Percentiles rank a stretch among this genome's conserved stretches.
Evolutionary conservation across 53 echinoderm and acorn worm species (phyloP).

Genomic region (Patiria pectinifera): DNA sequence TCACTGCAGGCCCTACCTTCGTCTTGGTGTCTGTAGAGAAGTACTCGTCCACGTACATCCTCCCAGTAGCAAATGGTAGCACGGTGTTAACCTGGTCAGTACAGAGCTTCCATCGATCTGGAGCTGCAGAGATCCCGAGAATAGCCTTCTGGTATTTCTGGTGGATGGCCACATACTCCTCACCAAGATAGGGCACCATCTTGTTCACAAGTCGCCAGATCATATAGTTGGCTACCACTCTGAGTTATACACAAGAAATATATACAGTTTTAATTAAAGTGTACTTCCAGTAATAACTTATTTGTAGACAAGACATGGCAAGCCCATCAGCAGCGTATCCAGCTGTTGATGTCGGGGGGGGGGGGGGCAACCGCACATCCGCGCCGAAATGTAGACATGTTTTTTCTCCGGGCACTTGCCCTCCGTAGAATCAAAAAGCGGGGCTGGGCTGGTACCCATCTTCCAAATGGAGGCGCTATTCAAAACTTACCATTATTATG

Average conservation of each 20-base stretch:
- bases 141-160: conserved; percentile 34
- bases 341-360: no score
- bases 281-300: no score
- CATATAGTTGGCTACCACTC: conserved; percentile 75
- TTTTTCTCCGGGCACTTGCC: no score
- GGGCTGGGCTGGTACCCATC: no score
- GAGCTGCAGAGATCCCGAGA: neutral
- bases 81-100: conserved; percentile 64
- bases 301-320: no score
- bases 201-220: conserved; percentile 69
- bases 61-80: conserved; percentile 76
- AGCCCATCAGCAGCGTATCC: no score
- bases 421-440: no score
- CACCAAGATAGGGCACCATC: conserved; percentile 41
- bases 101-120: conserved; percentile 49
- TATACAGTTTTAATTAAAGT: neutral
- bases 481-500: no score
- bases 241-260: conserved; percentile 1
- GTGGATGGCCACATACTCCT: neutral
- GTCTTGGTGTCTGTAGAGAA: conserved; percentile 69
- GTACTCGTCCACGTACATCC: conserved; percentile 82
- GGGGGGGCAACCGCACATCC: no score
- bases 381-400: no score
- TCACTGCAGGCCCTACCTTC: conserved; percentile 57
- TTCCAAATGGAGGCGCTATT: no score